Conservation (phyloP, 2,113 vertebrate species). For the Dendropsophus ebraccatus region DNA sequence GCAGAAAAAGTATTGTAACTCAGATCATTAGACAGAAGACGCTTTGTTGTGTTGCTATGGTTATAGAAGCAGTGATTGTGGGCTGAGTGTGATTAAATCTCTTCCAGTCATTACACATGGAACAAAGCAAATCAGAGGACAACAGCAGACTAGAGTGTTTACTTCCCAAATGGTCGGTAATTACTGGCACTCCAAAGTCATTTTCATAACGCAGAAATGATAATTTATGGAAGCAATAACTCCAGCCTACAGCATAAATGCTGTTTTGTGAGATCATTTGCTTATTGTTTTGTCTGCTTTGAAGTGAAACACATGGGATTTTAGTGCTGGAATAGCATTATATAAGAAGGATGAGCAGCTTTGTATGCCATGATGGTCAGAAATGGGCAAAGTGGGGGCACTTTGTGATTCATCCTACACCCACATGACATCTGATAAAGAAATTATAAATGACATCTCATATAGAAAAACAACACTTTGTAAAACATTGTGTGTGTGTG, state of each 20-base stretch:
- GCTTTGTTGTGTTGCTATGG: not conserved
- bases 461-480: not conserved
- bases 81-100: conserved; percentile 6
- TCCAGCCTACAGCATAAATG: not conserved
- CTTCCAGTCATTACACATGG: not conserved
- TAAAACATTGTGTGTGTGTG: no score
- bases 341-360: not conserved
- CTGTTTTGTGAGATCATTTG: not conserved
- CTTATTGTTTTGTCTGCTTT: not conserved
- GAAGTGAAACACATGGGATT: not conserved
- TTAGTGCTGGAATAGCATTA: not conserved
- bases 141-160: not conserved
- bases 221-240: not conserved
- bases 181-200: conserved; percentile 10
- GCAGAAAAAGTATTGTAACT: not conserved
- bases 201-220: not conserved
- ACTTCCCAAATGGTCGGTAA: conserved; percentile 19
- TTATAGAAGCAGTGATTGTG: not conserved
- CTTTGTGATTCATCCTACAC: not conserved
- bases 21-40: not conserved
- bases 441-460: not conserved
- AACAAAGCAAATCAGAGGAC: not conserved
- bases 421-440: not conserved
- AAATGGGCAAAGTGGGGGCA: not conserved
- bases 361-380: not conserved